A percentile compares a stretch with the other conserved stretches of the same genome.
These are phyloP conservation scores for Delphinapterus leucas DNA, from an alignment of 2,113 vertebrate genomes.

Conservation along the genomic window DNA sequence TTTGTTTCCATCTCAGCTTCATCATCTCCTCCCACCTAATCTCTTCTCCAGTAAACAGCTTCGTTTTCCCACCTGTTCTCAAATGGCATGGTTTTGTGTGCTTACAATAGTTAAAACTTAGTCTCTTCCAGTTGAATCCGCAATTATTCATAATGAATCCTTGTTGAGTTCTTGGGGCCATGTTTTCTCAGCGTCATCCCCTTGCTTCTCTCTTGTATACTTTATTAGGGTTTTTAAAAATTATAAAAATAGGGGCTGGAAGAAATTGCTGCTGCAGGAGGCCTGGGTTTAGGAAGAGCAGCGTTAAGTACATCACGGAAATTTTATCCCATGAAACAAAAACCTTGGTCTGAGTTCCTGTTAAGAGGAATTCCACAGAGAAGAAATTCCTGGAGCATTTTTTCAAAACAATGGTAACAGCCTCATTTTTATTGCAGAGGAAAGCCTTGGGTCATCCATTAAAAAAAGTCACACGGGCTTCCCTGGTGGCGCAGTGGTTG, in stretches of 20 bases:
- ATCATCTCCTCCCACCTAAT: background rate
- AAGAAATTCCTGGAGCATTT: conserved; percentile 28
- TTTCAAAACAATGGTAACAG: background rate
- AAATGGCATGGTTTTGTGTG: background rate
- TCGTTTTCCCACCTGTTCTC: background rate
- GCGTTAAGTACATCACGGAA: conserved; percentile 24
- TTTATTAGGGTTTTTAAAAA: background rate
- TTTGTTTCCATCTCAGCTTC: background rate
- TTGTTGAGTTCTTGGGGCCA: background rate
- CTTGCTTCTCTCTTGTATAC: background rate
- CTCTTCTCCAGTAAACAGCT: background rate
- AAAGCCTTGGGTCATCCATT: background rate
- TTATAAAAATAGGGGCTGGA: background rate
- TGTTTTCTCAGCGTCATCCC: background rate
- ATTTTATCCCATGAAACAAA: conserved; percentile 28
- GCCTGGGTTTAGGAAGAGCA: background rate
- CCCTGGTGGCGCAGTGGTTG: no score
- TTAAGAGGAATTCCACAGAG: background rate
- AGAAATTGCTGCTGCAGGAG: background rate
- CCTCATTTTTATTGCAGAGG: conserved; percentile 2
- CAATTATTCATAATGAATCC: background rate
- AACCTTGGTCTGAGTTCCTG: background rate
- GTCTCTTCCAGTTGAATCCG: background rate
- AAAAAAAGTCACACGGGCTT: background rate
- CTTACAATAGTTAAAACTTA: background rate